phyloP scores from a whole-genome alignment of 2,888 invertebrate genomes.

The Dryococelus australis region DNA sequence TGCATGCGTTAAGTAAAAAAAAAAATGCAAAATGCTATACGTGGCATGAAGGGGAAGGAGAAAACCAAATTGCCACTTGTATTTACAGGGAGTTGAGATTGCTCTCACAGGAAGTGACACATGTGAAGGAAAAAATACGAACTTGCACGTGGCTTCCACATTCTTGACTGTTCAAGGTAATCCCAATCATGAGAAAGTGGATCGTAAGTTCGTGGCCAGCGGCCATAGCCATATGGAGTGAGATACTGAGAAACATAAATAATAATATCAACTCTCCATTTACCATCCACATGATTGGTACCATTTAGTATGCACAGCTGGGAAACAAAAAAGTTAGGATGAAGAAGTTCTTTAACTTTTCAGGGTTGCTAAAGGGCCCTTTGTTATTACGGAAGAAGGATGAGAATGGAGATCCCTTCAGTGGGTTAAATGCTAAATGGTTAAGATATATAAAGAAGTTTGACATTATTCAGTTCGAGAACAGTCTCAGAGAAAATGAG shows the following conservation, averaged over 20 bases:
- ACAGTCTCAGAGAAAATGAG: constrained; percentile 24
- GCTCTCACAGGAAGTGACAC: neutral
- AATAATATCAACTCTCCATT: neutral
- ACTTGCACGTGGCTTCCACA: no score
- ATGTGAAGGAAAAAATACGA: no score
- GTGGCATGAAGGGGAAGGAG: constrained; percentile 5
- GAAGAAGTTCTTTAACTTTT: constrained; percentile 22
- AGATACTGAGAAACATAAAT: neutral
- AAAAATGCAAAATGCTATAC: neutral
- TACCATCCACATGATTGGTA: constrained; percentile 16
- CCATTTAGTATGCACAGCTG: neutral
- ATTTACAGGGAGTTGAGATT: neutral
- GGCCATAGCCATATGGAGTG: neutral
- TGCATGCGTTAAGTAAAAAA: neutral
- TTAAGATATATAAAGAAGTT: constrained; percentile 27
- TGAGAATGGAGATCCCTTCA: constrained; percentile 28
- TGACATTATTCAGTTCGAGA: constrained; percentile 23
- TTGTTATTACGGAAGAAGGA: constrained; percentile 23
- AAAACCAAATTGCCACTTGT: neutral
- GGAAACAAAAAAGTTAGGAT: constrained; percentile 20
- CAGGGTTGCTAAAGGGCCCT: constrained; percentile 23
- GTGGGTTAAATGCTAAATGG: constrained; percentile 30
- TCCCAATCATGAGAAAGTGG: neutral
- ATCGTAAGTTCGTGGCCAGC: neutral
- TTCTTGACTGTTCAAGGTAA: no score